Conservation (phyloP, 2,797 vertebrate species). For the Petrocephalus schoutedeni region DNA sequence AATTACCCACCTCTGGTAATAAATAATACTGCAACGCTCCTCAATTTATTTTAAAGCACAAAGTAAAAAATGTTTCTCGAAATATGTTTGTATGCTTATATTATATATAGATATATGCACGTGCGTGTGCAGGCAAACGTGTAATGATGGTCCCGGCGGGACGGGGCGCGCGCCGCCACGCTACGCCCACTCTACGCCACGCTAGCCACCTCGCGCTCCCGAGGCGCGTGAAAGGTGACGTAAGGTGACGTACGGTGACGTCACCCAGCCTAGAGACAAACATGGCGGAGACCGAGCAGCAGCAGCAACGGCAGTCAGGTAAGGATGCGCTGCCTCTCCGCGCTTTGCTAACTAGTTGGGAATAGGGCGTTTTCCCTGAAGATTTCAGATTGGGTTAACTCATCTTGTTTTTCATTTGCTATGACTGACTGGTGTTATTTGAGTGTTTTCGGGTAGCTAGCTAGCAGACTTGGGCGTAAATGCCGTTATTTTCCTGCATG, state of each 20-base stretch:
- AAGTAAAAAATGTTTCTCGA: no score
- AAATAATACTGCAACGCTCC: background rate
- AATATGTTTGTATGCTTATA: no score
- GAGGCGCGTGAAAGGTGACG: constrained; percentile 36
- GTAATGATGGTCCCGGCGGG: no score
- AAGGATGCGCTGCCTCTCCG: background rate
- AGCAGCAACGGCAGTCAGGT: constrained; percentile 50
- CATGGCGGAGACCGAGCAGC: constrained; percentile 65
- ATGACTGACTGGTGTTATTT: background rate
- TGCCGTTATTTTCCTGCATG: background rate
- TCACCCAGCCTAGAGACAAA: constrained; percentile 29
- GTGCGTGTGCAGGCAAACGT: background rate
- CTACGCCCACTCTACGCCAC: no score
- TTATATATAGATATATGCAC: background rate
- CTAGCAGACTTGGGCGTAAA: background rate
- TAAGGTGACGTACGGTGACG: background rate
- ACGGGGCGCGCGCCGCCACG: no score
- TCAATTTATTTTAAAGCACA: background rate
- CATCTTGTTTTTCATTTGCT: background rate
- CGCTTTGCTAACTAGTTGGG: background rate
- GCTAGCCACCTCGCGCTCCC: background rate
- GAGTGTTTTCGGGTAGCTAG: background rate
- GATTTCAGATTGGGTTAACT: background rate
- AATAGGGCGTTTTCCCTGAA: background rate
- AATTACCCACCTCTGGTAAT: background rate